Conservation (phyloP, 2,888 invertebrate genomes). For the Cactoblastis cactorum region DNA sequence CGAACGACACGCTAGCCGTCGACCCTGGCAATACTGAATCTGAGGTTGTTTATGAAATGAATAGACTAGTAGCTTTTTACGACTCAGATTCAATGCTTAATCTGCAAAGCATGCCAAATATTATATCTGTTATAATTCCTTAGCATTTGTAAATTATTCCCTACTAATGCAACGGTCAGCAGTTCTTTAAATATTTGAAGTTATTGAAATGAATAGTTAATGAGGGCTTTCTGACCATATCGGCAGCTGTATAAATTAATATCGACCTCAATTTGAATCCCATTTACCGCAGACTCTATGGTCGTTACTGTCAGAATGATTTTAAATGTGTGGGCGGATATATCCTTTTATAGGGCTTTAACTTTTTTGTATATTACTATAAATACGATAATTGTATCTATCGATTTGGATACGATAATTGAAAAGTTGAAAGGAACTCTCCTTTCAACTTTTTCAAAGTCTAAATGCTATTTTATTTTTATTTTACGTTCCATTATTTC, state of each 20-base stretch:
- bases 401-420: too few relatives aligned
- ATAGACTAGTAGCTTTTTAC: neutral
- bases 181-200: neutral
- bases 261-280: conserved; percentile 8
- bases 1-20: neutral
- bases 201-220: neutral
- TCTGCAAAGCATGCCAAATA: neutral
- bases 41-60: conserved; percentile 13
- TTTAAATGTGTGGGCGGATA: conserved; percentile 9
- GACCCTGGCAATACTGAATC: conserved; percentile 5
- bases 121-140: too few relatives aligned
- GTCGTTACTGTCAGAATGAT: conserved; percentile 6
- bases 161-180: too few relatives aligned
- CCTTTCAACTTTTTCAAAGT: too few relatives aligned
- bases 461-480: too few relatives aligned
- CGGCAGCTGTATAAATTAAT: neutral
- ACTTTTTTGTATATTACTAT: too few relatives aligned
- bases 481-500: too few relatives aligned
- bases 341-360: neutral
- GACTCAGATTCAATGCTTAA: neutral
- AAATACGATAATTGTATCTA: too few relatives aligned
- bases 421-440: too few relatives aligned
- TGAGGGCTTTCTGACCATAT: neutral
- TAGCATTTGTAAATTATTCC: too few relatives aligned
- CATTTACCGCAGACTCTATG: conserved; percentile 4